phyloP scores from a whole-genome alignment of 2,113 vertebrate genomes.

The Aix galericulata region DNA sequence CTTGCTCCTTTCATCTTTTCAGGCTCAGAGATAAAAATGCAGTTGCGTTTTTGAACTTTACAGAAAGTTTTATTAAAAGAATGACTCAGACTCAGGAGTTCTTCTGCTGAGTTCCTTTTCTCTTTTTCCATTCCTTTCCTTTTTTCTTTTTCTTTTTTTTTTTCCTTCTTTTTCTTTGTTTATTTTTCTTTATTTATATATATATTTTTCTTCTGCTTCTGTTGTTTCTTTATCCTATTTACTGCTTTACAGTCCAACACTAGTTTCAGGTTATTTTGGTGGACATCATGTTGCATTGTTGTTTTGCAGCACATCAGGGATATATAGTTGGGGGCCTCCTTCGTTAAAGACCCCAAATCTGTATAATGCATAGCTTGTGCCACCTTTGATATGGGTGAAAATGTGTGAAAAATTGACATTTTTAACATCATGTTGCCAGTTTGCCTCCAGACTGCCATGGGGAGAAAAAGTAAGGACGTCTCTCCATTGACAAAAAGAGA shows the following conservation, averaged over 20 bases:
- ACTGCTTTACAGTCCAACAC: neutral
- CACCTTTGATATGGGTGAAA: neutral
- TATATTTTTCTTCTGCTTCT: neutral
- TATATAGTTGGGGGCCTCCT: neutral
- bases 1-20: slow-evolving; percentile 56
- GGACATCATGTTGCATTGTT: neutral
- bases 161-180: neutral
- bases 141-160: neutral
- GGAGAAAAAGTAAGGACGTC: neutral
- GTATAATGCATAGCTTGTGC: neutral
- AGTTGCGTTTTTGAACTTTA: slow-evolving; percentile 17
- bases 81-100: slow-evolving; percentile 13
- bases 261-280: neutral
- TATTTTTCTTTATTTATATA: neutral
- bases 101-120: neutral
- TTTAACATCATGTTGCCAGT: neutral
- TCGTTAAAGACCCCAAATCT: neutral
- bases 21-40: slow-evolving; percentile 50
- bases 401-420: neutral
- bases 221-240: neutral
- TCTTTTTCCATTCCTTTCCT: neutral
- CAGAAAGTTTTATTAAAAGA: slow-evolving; percentile 36
- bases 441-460: neutral
- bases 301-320: neutral
- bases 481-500: neutral